Evolutionary conservation across 30 jellyfish, hydroid and myxozoan genomes (phyloP), one percentile per base, ranked within the genome.

Genomic region (Chrysaora quinquecirrha): DNA sequence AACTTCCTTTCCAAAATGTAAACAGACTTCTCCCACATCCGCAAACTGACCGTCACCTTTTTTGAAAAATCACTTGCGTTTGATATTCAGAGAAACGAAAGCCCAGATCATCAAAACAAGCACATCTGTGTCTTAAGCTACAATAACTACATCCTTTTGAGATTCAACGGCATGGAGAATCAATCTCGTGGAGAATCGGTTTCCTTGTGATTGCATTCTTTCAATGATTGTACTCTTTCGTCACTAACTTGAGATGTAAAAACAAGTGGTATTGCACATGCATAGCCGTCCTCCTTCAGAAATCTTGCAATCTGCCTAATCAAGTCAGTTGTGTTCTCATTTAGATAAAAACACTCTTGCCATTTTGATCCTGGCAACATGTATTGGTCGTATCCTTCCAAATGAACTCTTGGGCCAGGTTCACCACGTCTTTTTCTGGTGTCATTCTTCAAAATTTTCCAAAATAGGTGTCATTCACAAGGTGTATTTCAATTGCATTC

Each of bases 361-460:
- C 87, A 76, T 76, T 76, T 60, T 10, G 78, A 76, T 1, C 87
- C 79, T 62, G 52, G 69, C 87, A 76, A 76, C 76, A 76, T 76
- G 78, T 76, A 50, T 31, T 76, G 87, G 87, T 56, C 87, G 60
- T 60, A 76, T 62, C 87, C 87, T 76, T 76, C 66, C 65, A 76
- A 76, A 76, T 76, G 78, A 76, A 76, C 87, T 76, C 87, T 60
- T 9, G 78, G 69, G 27, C 79, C 87, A 76, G 79, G 67, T 27
- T 76, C 50, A 58, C 65, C 87, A 76, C 87, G 76, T 60, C 56
- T 60, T 68, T 56, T 76, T 38, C 77, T 62, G 69, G 87, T 50
- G 79, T 62, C 79, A 0, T 78, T 58, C 81, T 78, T 62, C 73
- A 60, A 71, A 78, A 71, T 61, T 64, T 71, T 18, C 35, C 71